Base-by-base conservation (phyloP, 2,888 invertebrate genomes). In the Perithous albicinctus region DNA sequence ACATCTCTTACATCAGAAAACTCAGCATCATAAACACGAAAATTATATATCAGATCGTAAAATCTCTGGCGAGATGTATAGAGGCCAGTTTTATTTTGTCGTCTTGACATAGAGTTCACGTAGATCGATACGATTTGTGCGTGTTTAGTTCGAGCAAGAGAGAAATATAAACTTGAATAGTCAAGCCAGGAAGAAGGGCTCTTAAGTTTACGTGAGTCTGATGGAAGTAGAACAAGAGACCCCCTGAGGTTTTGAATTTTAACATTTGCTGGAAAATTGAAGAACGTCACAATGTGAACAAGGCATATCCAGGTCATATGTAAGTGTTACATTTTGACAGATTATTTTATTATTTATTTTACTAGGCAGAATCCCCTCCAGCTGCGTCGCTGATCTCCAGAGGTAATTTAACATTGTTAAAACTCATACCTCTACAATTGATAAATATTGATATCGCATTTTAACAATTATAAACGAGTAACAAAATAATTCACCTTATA, bases 201-300 rank as follows among this genome's bases (percentile, higher is more conserved):
- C 32, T 15, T 20, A 54, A 51, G n/a, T 8, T 10, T 10, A n/a
- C n/a, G 54, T 18, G n/a, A 26, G 74, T 51, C 41, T 15, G 26
- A 29, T 43, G 15, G 23, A 15, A 43, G 41, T 12, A 18, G 6
- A 23, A 32, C 56, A 18, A 48, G 6, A 51, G 6, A 51, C n/a
- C 7, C 35, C 20, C 51, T 29, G 26, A 15, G 54, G 29, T n/a
- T 6, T 15, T 56, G 23, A 15, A 8, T 54, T 29, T 8, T 15
- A 15, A 70, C 12, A 26, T 51, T 54, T 32, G 20, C 5, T 41
- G n/a, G n/a, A n/a, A n/a, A 8, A 84, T 77, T 84, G 78, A 84
- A 86, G 86, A 90, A 90, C 86, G 23, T 41, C 54, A 7, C 15
- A 59, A 32, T 10, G 15, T 18, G 15, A 8, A 59, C n/a, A 15